Evolutionary conservation across 1,140 invertebrate genomes (phyloP).

Genomic region (Zaprionus vittiger): DNA sequence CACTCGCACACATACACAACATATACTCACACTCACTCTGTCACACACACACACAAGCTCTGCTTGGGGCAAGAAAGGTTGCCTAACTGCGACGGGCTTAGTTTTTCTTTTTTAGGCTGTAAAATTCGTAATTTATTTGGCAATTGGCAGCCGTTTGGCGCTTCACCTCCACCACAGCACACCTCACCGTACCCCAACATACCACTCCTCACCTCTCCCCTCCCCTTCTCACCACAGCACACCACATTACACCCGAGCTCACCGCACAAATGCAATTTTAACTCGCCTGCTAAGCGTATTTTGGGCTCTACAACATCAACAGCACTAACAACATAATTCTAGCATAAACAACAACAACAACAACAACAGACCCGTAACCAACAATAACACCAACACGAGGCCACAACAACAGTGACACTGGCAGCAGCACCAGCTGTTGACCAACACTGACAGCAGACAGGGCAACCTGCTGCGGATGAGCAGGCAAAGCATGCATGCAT

Average conservation of each 20-base stretch:
- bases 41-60: neutral
- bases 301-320: conserved; percentile 63
- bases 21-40: conserved; percentile 8
- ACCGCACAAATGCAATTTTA: conserved; percentile 40
- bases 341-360: conserved; percentile 66
- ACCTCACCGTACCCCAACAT: neutral
- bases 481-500: neutral
- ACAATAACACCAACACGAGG: conserved; percentile 40
- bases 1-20: conserved; percentile 29
- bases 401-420: conserved; percentile 12
- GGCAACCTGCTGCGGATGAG: neutral
- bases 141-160: conserved; percentile 69
- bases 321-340: conserved; percentile 75
- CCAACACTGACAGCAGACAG: conserved; percentile 64
- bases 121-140: conserved; percentile 79
- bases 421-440: conserved; percentile 45
- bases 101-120: conserved; percentile 42
- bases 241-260: neutral
- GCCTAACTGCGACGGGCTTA: conserved; percentile 25
- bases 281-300: conserved; percentile 41
- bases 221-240: neutral
- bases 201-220: neutral
- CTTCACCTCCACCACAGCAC: conserved; percentile 13
- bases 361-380: conserved; percentile 12
- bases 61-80: conserved; percentile 24